phyloP scores from a whole-genome alignment of 92 coral and sea anemone species.

The Porites rus region DNA sequence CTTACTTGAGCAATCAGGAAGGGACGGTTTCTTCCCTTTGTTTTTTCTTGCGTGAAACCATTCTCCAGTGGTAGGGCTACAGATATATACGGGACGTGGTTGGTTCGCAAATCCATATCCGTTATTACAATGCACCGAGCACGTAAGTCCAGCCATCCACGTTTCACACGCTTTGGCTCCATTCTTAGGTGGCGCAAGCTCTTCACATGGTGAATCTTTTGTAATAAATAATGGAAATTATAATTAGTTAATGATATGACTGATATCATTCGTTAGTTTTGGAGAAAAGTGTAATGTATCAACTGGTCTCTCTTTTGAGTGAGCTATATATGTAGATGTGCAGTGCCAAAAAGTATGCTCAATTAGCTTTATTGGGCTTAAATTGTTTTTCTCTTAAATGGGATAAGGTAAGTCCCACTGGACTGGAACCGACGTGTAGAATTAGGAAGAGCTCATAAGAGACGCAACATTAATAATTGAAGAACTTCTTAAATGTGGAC shows the following conservation, averaged over 20 bases:
- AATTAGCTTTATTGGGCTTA: no score
- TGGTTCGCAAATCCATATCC: slow-evolving; percentile 28
- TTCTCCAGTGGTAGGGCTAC: slow-evolving; percentile 22
- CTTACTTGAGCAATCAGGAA: slow-evolving; percentile 65
- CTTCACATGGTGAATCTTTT: slow-evolving; percentile 31
- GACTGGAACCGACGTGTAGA: no score
- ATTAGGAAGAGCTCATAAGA: no score
- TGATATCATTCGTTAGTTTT: not conserved
- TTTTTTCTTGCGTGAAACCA: slow-evolving; percentile 16
- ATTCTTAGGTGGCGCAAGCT: slow-evolving; percentile 47
- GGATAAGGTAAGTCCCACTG: no score
- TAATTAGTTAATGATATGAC: not conserved
- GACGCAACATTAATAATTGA: no score
- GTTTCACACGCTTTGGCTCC: slow-evolving; percentile 61
- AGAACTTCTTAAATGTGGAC: no score
- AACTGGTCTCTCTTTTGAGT: no score
- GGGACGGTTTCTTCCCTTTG: not conserved
- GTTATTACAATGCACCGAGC: slow-evolving; percentile 55
- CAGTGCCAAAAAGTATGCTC: no score
- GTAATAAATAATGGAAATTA: not conserved
- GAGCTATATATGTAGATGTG: no score
- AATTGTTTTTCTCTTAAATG: no score
- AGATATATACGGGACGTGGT: slow-evolving; percentile 8
- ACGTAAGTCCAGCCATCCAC: slow-evolving; percentile 20
- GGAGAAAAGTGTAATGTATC: not conserved